Percentiles rank a stretch among this genome's conserved stretches.
Evolutionary conservation across 2,113 vertebrate genomes (phyloP).

Genomic region (Pseudorectes ferrugineus): DNA sequence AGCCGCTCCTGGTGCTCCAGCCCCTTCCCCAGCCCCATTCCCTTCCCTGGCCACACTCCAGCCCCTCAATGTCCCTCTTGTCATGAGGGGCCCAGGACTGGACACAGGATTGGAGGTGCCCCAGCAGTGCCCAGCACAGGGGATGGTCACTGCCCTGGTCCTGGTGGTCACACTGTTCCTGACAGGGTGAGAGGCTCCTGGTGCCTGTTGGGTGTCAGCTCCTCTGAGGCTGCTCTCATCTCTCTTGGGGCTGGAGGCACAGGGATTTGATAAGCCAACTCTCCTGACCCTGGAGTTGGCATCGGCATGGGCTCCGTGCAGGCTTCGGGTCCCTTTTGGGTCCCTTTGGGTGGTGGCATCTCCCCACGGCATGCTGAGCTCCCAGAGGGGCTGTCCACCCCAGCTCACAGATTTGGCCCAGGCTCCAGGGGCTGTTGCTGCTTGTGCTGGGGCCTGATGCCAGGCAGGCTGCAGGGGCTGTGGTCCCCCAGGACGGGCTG

Average conservation of each 20-base stretch:
- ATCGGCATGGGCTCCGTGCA: neutral
- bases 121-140: neutral
- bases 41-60: rapidly evolving
- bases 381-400: neutral
- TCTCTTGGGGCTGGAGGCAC: neutral
- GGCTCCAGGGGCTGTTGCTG: rapidly evolving
- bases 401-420: neutral
- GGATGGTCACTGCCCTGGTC: neutral
- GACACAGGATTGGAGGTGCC: neutral
- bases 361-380: neutral
- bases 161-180: neutral
- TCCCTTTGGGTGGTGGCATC: neutral
- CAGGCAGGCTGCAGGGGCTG: neutral
- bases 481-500: neutral
- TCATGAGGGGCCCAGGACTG: neutral
- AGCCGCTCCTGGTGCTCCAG: rapidly evolving
- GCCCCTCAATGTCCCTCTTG: neutral
- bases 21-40: rapidly evolving
- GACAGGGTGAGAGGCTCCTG: neutral
- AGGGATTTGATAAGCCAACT: neutral
- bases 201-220: neutral
- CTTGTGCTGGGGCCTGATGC: neutral
- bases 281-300: neutral
- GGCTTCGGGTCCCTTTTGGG: neutral
- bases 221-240: neutral